Base-by-base conservation (phyloP, 2,113 vertebrate genomes). In the Bubalus kerabau region DNA sequence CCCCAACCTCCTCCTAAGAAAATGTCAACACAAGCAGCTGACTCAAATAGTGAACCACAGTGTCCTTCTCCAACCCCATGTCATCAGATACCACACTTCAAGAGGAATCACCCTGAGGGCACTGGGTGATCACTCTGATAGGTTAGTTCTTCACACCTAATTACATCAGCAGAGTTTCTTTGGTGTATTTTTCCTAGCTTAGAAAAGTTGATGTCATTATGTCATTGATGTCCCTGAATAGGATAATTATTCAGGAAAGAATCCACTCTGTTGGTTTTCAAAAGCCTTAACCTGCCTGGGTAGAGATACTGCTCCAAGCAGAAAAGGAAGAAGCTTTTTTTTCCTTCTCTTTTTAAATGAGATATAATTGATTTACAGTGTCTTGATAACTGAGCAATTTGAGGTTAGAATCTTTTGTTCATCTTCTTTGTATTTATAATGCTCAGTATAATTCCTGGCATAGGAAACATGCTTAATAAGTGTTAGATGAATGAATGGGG, bases 201-300 rank as follows among this genome's bases (percentile, higher is more conserved):
- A 78, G 84, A 88, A 94, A 97, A 88, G 83, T 78, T 86, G 43
- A 82, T 90, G 28, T 82, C 74, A 48, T 92, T 95, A 90, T 64
- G 60, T 64, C 60, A 64, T 64, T 64, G 60, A 32, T 48, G 56
- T 88, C 64, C 52, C 83, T 46, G 32, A 94, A 84, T 74, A 88
- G 76, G 52, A 91, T 60, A 94, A 87, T 92, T 85, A 91, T 76
- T 62, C 57, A 74, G 36, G 46, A 40, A 81, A 92, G 26, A 91
- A 83, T 48, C 17, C 85, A 92, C 10, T 88, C 80, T 59, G 32
- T 13, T 94, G 81, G 36, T 86, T 97, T 98, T 90, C 81, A 76
- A 59, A 95, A 95, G 74, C 91, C 26, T 80, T 96, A 59, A 46
- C 54, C 74, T 82, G 40, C 30, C 52, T 48, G 15, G 46, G 59